Percentiles rank a stretch among this genome's conserved stretches.
phyloP scores from a whole-genome alignment of 2,113 vertebrate species.

The Dasyurus viverrinus region DNA sequence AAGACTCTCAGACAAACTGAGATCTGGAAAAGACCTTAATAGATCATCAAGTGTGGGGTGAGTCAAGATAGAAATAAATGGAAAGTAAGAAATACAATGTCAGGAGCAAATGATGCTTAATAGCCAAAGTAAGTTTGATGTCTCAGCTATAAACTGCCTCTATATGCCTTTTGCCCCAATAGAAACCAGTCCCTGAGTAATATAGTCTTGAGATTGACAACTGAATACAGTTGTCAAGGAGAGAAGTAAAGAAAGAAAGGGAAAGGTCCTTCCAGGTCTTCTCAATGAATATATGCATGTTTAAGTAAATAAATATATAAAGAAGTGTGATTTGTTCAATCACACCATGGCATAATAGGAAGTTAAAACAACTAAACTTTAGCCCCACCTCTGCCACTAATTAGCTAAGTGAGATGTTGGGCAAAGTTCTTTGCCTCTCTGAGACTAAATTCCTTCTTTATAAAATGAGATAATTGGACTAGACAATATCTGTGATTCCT shows the following conservation, averaged over 20 bases:
- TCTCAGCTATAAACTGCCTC: neutral
- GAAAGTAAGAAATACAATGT: neutral
- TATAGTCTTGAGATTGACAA: neutral
- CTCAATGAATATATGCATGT: neutral
- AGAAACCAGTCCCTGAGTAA: neutral
- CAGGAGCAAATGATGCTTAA: neutral
- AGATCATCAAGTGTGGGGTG: neutral
- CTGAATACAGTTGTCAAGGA: neutral
- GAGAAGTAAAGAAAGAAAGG: neutral
- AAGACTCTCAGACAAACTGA: too few relatives aligned
- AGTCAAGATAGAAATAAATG: neutral
- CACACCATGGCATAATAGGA: neutral
- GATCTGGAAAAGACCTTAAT: too few relatives aligned
- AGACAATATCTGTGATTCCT: neutral
- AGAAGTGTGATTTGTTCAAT: neutral
- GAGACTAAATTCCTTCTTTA: neutral
- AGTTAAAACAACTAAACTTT: neutral
- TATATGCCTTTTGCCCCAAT: neutral
- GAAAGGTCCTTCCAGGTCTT: neutral
- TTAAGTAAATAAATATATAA: neutral
- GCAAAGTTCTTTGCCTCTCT: neutral
- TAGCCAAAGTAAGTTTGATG: neutral
- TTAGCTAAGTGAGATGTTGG: neutral
- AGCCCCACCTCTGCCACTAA: neutral
- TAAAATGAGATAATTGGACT: neutral